Evolutionary conservation across 1,140 invertebrate genomes (phyloP).

Genomic region (Aricia agestis): DNA sequence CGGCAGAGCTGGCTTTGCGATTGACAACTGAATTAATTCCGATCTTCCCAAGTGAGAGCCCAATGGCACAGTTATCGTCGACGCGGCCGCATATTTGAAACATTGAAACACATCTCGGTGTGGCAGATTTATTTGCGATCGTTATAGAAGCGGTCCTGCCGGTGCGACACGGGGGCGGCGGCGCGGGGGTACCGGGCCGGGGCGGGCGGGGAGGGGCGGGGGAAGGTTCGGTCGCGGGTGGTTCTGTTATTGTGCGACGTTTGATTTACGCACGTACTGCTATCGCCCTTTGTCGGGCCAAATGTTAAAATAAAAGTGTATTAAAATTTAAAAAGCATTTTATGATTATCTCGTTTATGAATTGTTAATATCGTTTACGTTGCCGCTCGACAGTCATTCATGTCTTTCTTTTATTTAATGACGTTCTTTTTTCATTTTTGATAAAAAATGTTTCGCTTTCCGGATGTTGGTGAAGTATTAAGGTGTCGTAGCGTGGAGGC

Average conservation of each 20-base stretch:
- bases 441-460: neutral
- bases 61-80: slow-evolving; percentile 55
- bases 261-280: slow-evolving; percentile 72
- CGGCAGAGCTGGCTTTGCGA: slow-evolving; percentile 14
- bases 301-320: slow-evolving; percentile 43
- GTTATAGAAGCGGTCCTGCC: slow-evolving; percentile 42
- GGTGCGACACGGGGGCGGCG: slow-evolving; percentile 41
- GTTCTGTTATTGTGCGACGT: slow-evolving; percentile 68
- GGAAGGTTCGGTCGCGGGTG: slow-evolving; percentile 40
- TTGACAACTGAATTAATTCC: slow-evolving; percentile 3
- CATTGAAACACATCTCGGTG: slow-evolving; percentile 53
- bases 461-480: neutral
- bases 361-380: slow-evolving; percentile 20
- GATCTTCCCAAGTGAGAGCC: slow-evolving; percentile 42
- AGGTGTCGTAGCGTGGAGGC: neutral
- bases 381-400: slow-evolving; percentile 17
- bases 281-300: slow-evolving; percentile 69
- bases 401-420: neutral
- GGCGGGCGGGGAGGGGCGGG: slow-evolving; percentile 41
- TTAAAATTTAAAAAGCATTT: slow-evolving; percentile 23
- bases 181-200: slow-evolving; percentile 34
- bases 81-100: slow-evolving; percentile 40
- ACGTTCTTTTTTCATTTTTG: neutral
- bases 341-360: slow-evolving; percentile 22
- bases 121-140: slow-evolving; percentile 63